phyloP scores from a whole-genome alignment of 2,797 vertebrate genomes.

The Geotrypetes seraphini region DNA sequence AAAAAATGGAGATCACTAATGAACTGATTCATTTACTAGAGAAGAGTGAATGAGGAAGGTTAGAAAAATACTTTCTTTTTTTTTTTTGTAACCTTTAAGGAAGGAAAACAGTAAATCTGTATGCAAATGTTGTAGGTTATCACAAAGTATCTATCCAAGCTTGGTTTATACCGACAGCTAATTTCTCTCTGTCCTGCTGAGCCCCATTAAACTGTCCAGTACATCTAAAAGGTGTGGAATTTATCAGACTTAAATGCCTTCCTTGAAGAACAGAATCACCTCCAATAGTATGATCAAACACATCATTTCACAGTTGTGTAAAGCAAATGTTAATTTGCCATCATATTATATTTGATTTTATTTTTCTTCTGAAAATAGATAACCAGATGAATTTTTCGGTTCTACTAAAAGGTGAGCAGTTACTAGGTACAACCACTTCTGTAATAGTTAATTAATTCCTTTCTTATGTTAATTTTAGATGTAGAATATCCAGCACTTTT shows the following conservation, averaged over 20 bases:
- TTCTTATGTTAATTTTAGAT: constrained; percentile 88
- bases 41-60: constrained; percentile 2
- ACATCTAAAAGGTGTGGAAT: constrained; percentile 32
- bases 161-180: constrained; percentile 13
- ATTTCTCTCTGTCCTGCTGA: constrained; percentile 25
- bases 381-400: constrained; percentile 46
- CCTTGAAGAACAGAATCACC: not conserved
- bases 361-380: constrained; percentile 38
- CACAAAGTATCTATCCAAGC: constrained; percentile 18
- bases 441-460: constrained; percentile 53
- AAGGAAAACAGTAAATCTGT: constrained; percentile 21
- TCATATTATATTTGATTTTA: constrained; percentile 24
- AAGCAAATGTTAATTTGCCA: constrained; percentile 36
- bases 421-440: constrained; percentile 58
- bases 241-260: constrained; percentile 23
- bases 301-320: constrained; percentile 13
- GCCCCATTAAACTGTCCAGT: constrained; percentile 9
- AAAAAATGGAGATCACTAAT: constrained; percentile 8
- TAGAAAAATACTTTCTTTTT: constrained; percentile 9
- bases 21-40: constrained; percentile 19
- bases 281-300: constrained; percentile 17
- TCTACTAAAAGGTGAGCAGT: constrained; percentile 58
- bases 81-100: constrained; percentile 26
- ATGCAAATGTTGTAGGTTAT: constrained; percentile 17
- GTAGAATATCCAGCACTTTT: constrained; percentile 85